These are phyloP conservation scores for Lordiphosa fenestrarum DNA, from an alignment of 2,888 invertebrate genomes.

Conservation along the genomic window DNA sequence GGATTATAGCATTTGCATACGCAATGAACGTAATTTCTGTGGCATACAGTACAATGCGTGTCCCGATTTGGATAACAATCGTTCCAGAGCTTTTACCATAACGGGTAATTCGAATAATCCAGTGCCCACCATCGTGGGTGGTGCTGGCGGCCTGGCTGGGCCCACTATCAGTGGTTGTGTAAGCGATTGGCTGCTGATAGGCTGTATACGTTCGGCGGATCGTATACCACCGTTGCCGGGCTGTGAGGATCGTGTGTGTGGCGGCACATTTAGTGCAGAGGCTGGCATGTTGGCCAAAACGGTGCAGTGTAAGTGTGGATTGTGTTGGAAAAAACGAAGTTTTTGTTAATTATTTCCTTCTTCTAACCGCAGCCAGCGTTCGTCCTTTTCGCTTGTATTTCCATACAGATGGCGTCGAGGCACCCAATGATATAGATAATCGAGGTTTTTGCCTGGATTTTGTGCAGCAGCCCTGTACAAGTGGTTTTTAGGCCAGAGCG, in stretches of 20 bases:
- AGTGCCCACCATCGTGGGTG: conserved; percentile 86
- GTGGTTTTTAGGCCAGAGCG: conserved; percentile 74
- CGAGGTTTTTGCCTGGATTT: conserved; percentile 91
- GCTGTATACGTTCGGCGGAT: conserved; percentile 84
- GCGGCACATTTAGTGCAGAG: conserved; percentile 89
- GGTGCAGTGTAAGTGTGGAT: conserved; percentile 85
- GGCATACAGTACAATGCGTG: conserved; percentile 91
- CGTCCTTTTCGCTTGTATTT: conserved; percentile 90
- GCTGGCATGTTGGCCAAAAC: conserved; percentile 85
- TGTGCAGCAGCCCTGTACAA: conserved; percentile 92
- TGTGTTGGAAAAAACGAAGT: too few relatives aligned
- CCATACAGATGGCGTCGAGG: conserved; percentile 89
- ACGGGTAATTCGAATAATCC: conserved; percentile 88
- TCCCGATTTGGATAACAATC: conserved; percentile 86
- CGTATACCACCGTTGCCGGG: conserved; percentile 82
- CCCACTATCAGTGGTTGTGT: conserved; percentile 85
- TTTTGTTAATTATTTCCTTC: background rate
- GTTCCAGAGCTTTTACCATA: conserved; percentile 87
- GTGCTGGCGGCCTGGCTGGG: conserved; percentile 80
- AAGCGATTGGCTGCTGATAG: conserved; percentile 89
- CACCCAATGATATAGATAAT: conserved; percentile 88
- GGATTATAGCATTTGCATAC: conserved; percentile 92
- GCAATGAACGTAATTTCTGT: conserved; percentile 92
- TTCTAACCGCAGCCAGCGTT: conserved; percentile 85
- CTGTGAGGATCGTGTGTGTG: conserved; percentile 91